phyloP scores from a whole-genome alignment of 2,888 invertebrate genomes.

The Cantharis lateralis region DNA sequence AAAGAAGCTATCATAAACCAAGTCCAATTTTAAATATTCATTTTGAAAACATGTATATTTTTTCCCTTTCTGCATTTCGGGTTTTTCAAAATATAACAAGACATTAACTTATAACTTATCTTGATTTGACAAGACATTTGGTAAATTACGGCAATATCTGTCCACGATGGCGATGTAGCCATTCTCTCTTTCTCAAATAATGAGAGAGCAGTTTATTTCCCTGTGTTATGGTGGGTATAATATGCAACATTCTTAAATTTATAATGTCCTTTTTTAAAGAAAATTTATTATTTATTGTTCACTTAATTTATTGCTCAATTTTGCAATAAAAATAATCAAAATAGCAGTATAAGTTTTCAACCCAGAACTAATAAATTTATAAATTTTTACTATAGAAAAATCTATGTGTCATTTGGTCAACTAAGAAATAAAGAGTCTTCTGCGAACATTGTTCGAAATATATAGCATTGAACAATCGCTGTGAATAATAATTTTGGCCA shows the following conservation, averaged over 20 bases:
- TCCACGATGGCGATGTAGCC: constrained; percentile 6
- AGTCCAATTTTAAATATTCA: not conserved
- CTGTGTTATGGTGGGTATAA: not conserved
- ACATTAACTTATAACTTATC: constrained; percentile 12
- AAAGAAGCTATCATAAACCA: constrained; percentile 16
- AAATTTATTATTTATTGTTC: not conserved
- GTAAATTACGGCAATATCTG: constrained; percentile 17
- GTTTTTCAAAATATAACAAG: not conserved
- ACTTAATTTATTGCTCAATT: not conserved
- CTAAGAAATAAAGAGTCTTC: not conserved
- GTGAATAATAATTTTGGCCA: not conserved
- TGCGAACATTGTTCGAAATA: too few species aligned
- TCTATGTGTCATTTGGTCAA: too few species aligned
- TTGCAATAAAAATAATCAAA: not conserved
- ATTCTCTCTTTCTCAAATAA: constrained; percentile 5
- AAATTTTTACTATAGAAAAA: too few species aligned
- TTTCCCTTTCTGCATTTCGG: not conserved
- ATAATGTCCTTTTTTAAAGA: not conserved
- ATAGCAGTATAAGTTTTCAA: not conserved
- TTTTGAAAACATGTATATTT: not conserved
- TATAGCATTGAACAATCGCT: too few species aligned
- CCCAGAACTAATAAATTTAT: too few species aligned
- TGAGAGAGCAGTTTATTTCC: not conserved
- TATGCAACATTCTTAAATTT: not conserved
- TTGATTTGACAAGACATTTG: constrained; percentile 16